Evolutionary conservation across 2,113 vertebrate genomes (phyloP).

Genomic region (Monopterus albus): DNA sequence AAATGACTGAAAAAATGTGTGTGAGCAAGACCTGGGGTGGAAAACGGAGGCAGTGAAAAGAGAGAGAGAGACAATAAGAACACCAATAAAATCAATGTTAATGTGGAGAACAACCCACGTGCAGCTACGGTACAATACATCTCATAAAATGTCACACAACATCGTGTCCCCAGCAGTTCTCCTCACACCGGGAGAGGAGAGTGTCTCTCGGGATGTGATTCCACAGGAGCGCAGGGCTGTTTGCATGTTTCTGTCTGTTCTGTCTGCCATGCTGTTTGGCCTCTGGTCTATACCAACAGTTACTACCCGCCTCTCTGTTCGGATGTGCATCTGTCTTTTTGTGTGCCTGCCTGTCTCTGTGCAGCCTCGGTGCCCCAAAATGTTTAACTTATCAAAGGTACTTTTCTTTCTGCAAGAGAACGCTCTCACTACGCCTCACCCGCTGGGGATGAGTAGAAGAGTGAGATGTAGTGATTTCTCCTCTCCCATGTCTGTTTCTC

Average conservation of each 20-base stretch:
- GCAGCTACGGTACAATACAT: no score
- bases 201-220: constrained; percentile 41
- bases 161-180: no score
- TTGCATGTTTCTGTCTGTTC: constrained; percentile 42
- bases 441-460: constrained; percentile 45
- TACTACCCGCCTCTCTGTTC: constrained; percentile 32
- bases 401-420: constrained; percentile 48
- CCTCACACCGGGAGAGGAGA: no score
- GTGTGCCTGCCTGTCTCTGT: constrained; percentile 24
- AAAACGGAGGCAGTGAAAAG: no score
- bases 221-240: constrained; percentile 31
- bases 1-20: constrained; percentile 31
- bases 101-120: no score
- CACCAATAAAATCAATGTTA: not conserved
- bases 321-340: constrained; percentile 23
- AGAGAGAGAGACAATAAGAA: not conserved
- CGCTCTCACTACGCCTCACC: constrained; percentile 38
- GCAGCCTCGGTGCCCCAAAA: constrained; percentile 41
- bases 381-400: constrained; percentile 57
- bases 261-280: constrained; percentile 35
- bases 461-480: constrained; percentile 29
- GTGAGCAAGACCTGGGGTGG: not conserved
- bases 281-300: constrained; percentile 31
- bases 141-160: no score
- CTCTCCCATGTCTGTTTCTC: constrained; percentile 27